phyloP scores from a whole-genome alignment of 2,113 vertebrate genomes.

The Pogona vitticeps region DNA sequence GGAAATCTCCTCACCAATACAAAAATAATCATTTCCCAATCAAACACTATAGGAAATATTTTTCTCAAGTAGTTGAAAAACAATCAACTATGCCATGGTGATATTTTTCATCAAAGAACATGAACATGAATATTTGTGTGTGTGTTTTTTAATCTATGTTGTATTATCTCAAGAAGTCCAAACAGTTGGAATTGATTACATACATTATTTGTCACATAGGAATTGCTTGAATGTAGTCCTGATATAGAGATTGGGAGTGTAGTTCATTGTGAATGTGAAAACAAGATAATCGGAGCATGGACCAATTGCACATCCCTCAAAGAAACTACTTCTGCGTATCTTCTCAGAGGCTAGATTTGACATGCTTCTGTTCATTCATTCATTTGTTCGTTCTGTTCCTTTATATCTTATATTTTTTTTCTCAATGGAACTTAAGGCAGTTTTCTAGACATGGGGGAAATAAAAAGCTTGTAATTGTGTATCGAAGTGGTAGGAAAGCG shows the following conservation, averaged over 20 bases:
- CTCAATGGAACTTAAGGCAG: too few relatives aligned
- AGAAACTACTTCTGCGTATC: neutral
- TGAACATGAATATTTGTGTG: too few relatives aligned
- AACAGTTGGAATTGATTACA: slow-evolving; percentile 30
- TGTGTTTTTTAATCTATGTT: slow-evolving; percentile 52
- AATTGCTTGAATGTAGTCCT: slow-evolving; percentile 28
- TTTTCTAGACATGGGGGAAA: neutral
- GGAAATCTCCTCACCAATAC: too few relatives aligned
- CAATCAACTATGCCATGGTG: slow-evolving; percentile 27
- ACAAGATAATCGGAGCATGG: neutral
- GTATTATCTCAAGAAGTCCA: neutral
- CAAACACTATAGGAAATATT: neutral
- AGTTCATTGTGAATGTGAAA: neutral
- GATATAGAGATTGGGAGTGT: slow-evolving; percentile 10
- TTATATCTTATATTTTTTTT: too few relatives aligned
- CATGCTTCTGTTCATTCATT: neutral
- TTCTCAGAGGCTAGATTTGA: neutral
- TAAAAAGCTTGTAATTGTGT: neutral
- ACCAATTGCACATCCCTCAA: neutral
- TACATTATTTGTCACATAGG: slow-evolving; percentile 42
- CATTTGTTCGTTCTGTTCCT: too few relatives aligned
- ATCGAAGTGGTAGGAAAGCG: neutral
- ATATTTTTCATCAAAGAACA: slow-evolving; percentile 36
- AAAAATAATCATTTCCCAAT: neutral
- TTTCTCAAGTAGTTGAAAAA: slow-evolving; percentile 7